Conservation (phyloP, 2,113 vertebrate species). For the Microtus oregoni region DNA sequence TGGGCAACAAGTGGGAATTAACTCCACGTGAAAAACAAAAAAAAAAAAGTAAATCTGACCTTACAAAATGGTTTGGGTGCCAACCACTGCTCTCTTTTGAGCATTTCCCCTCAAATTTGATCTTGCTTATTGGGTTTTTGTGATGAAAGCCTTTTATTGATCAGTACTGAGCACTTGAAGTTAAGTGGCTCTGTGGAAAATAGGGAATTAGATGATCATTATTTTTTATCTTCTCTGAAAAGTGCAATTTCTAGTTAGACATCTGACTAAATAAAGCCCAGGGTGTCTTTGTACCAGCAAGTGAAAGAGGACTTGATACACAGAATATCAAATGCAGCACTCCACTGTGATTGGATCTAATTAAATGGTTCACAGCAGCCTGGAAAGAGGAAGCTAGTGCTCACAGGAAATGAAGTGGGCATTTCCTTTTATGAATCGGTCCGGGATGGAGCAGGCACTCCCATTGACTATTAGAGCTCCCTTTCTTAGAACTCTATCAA, state of each 20-base stretch:
- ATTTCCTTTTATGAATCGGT: not conserved
- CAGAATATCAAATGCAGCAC: constrained; percentile 57
- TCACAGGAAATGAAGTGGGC: not conserved
- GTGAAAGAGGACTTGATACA: constrained; percentile 54
- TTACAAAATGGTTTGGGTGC: constrained; percentile 72
- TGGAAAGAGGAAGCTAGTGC: not conserved
- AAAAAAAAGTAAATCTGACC: constrained; percentile 67
- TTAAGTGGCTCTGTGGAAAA: constrained; percentile 82
- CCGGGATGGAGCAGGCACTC: no score
- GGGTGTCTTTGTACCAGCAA: constrained; percentile 55
- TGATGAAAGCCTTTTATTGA: constrained; percentile 83
- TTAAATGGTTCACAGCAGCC: constrained; percentile 60
- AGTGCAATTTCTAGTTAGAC: constrained; percentile 77
- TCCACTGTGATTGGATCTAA: constrained; percentile 61
- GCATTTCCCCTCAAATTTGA: constrained; percentile 76
- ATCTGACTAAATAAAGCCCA: constrained; percentile 74
- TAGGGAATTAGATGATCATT: constrained; percentile 82
- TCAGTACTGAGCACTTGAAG: constrained; percentile 77
- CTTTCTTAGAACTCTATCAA: not conserved
- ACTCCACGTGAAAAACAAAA: constrained; percentile 27
- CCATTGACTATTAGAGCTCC: not conserved
- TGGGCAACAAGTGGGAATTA: constrained; percentile 59
- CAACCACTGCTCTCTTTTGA: constrained; percentile 68
- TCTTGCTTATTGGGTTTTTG: constrained; percentile 80
- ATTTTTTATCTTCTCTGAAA: constrained; percentile 82